phyloP scores from a whole-genome alignment of 1,140 invertebrate genomes.

The Drosophila obscura region DNA sequence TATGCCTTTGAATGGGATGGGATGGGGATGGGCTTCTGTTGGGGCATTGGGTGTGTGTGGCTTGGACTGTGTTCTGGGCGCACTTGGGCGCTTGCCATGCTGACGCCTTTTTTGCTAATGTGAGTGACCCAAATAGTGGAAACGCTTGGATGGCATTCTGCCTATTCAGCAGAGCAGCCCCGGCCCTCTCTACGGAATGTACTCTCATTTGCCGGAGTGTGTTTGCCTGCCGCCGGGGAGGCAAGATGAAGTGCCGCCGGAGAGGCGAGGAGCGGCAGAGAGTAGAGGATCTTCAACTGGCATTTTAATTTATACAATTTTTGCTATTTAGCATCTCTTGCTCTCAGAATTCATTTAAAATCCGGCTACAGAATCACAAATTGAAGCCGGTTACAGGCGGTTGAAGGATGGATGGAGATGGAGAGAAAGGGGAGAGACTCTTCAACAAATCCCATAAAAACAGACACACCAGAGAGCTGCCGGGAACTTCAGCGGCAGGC shows the following conservation, averaged over 20 bases:
- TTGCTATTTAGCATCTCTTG: constrained; percentile 68
- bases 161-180: constrained; percentile 29
- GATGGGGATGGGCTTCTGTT: neutral
- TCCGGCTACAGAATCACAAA: constrained; percentile 33
- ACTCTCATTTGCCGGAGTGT: constrained; percentile 71
- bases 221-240: constrained; percentile 38
- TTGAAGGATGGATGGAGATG: constrained; percentile 22
- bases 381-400: constrained; percentile 52
- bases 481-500: neutral
- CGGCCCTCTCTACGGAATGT: constrained; percentile 31
- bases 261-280: neutral
- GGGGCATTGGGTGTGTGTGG: neutral
- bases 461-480: constrained; percentile 14
- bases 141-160: constrained; percentile 60
- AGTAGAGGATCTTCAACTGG: constrained; percentile 37
- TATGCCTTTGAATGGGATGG: neutral
- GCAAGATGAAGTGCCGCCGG: constrained; percentile 52
- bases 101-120: constrained; percentile 69
- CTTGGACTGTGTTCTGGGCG: too few species aligned
- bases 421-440: constrained; percentile 4
- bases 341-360: constrained; percentile 66
- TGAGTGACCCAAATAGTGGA: constrained; percentile 80
- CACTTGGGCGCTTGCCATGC: constrained; percentile 46
- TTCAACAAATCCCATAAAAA: constrained; percentile 41
- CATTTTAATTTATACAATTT: constrained; percentile 76